Base-by-base conservation (phyloP, 2,888 invertebrate species). In the Mamestra brassicae region DNA sequence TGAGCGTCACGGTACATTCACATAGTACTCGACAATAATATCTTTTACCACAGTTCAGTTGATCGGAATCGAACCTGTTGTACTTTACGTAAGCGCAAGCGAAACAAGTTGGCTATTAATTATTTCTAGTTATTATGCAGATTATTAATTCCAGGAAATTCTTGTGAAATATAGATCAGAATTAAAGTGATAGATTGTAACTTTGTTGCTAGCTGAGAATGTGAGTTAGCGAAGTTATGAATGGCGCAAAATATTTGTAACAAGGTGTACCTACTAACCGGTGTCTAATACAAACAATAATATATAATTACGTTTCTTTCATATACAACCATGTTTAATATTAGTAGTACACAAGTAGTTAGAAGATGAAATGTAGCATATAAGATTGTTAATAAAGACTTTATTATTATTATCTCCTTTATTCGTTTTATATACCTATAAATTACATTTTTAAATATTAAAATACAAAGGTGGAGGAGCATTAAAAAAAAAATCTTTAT, bases 11-110 rank as follows among this genome's bases (percentile, higher is more conserved):
- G 17, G n/a, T 38, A n/a, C 45, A 52, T 74, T 64, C 6, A 17
- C 68, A 71, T 58, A 71, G 58, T 62, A 62, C 58, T 76, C 13
- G 52, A 54, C 52, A 75, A 64, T 78, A 74, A 78, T 74, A 70
- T 74, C 17, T 73, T 78, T 70, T 54, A 61, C 61, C 38, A 66
- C 76, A 76, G 66, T 73, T 70, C 65, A 74, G 45, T 83, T 67
- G 74, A 61, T 77, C 66, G 63, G 75, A 71, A 74, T 78, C 72
- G 76, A 81, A 86, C 84, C 84, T 71, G 78, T 76, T 81, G 69
- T 72, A 73, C 45, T 86, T 84, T 85, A 84, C 74, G 71, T 86
- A 85, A 85, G 64, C 34, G 62, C 57, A n/a, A 11, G 15, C n/a
- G 17, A 45, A 84, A 80, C 86, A 7, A 61, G 84, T 84, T 55